Base-by-base conservation (phyloP, 2,888 invertebrate species). In the Sesia bembeciformis region DNA sequence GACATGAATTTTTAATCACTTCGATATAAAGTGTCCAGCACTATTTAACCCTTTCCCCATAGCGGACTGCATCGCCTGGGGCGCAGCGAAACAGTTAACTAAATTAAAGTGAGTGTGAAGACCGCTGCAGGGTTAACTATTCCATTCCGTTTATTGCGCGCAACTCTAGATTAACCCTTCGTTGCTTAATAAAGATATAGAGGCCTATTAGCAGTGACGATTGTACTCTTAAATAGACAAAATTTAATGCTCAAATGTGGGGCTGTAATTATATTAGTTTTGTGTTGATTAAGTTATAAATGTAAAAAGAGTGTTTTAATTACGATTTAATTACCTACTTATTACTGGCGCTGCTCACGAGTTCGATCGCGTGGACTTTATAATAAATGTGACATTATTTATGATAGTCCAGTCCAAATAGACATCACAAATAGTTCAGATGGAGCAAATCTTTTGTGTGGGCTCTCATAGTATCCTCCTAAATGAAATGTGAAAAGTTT, bases 101-200 rank as follows among this genome's bases (percentile, higher is more conserved):
- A 89, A 89, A 88, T 88, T 88, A 88, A 88, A 88, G 78, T 81
- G 85, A 87, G 85, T 89, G 89, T 82, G 87, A 88, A 86, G 83
- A 84, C 81, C 82, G 81, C 82, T 85, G 81, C 82, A 84, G 86
- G 87, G 87, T 83, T 87, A 84, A 89, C 88, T 88, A 88, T 88
- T 86, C 84, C 88, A 88, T 88, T 86, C 81, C 87, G 78, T 89
- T 88, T 88, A 88, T 88, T 87, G 84, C 86, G 75, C 77, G 76
- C 82, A 79, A 79, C 80, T 84, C 81, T 65, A 68, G 67, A 70
- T 79, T 79, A 84, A 85, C 87, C 88, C 85, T 81, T 75, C 72
- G 61, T 72, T 72, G 73, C 74, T 80, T 84, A 83, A 85, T 88
- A 82, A 84, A 86, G 84, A 88, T 86, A 84, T 85, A 82, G 82